Base-by-base conservation (phyloP, 2,797 vertebrate genomes). In the Smutsia gigantea region DNA sequence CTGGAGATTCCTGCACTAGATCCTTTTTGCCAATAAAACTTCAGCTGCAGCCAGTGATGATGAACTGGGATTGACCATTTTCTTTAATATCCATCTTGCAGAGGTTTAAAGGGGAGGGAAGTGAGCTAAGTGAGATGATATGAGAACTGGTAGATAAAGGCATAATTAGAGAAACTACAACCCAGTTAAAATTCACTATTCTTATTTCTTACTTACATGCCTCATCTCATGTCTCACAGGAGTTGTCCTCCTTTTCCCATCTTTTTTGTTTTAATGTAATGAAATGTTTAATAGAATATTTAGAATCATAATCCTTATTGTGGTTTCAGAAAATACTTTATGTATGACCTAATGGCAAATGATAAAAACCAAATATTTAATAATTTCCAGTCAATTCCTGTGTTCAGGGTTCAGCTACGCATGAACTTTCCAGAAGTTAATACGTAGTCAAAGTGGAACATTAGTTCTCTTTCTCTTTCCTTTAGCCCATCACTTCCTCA, bases 321-420 rank as follows among this genome's bases (percentile, higher is more conserved):
- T 74, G 3, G 1, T 71, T 92, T 94, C 59, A 42, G 46, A 93
- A 71, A 83, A 94, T 85, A 93, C 27, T 83, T 95, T 81, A 18
- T 86, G 3, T 82, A 53, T 81, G 64, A 77, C n/a, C 29, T 77
- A 90, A 49, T 72, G 42, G 17, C 19, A 78, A 93, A 84, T 68
- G 37, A 68, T 87, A 90, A 96, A 91, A 87, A 23, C 1, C 53
- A 94, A 93, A 93, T 92, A 87, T 75, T 78, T 88, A 83, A 72
- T 93, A 39, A 96, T 86, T 88, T 88, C 14, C 27, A 87, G 39
- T 84, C 27, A 74, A 74, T 64, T 84, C 59, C 19, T 92, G 9
- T 89, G 39, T 85, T 64, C 55, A 15, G 13, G 8, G 57, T n/a
- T 91, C 55, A 86, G 29, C 27, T 77, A 93, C 7, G 14, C 53